Conservation (phyloP, 1,140 invertebrate species). For the Wiebesia pumilae region DNA sequence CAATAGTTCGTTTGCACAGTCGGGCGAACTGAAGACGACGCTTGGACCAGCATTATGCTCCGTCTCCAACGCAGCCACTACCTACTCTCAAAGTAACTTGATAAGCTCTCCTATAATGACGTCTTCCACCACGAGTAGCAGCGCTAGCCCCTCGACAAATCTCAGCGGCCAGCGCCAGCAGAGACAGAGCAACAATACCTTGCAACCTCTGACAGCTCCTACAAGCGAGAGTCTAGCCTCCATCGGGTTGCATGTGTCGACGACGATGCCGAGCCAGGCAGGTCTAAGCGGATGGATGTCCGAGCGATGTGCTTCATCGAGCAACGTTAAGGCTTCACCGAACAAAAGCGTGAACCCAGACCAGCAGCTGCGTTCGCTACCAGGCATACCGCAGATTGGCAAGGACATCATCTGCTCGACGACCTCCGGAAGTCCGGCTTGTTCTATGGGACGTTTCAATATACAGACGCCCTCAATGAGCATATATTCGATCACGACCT, state of each 20-base stretch:
- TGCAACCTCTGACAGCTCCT: not conserved
- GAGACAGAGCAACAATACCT: not conserved
- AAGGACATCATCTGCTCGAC: constrained; percentile 49
- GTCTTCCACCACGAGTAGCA: not conserved
- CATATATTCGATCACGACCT: constrained; percentile 61
- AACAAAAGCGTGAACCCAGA: not conserved
- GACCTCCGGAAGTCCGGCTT: constrained; percentile 39
- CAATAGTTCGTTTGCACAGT: not conserved
- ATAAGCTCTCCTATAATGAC: constrained; percentile 18
- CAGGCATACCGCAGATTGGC: constrained; percentile 45
- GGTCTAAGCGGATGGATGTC: constrained; percentile 24
- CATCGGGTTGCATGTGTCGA: constrained; percentile 58
- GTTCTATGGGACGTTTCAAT: constrained; percentile 57
- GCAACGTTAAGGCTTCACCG: not conserved
- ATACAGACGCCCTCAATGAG: constrained; percentile 65
- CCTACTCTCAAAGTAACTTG: not conserved
- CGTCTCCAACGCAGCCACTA: not conserved
- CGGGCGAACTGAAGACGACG: not conserved
- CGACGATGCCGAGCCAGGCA: constrained; percentile 50
- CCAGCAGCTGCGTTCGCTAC: constrained; percentile 39
- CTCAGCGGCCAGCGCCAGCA: not conserved
- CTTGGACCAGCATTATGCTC: not conserved
- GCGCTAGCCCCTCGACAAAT: not conserved
- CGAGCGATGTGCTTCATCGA: not conserved
- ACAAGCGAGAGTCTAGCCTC: constrained; percentile 53